These are phyloP conservation scores for Psammodynastes pulverulentus DNA, from an alignment of 2,113 vertebrate genomes.

Conservation along the genomic window DNA sequence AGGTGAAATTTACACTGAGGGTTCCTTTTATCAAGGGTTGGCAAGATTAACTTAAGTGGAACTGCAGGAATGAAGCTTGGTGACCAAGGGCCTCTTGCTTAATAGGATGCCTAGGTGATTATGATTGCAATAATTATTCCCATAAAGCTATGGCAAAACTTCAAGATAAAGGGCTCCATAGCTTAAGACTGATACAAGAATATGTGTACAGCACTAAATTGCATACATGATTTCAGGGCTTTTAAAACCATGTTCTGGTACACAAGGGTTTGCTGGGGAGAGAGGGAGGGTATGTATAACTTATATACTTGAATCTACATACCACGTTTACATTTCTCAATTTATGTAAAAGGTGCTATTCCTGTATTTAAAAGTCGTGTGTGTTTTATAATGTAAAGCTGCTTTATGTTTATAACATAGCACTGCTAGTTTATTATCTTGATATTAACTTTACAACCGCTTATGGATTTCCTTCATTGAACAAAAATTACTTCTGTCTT, in stretches of 20 bases:
- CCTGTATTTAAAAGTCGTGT: conserved; percentile 73
- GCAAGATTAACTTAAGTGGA: conserved; percentile 14
- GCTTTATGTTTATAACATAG: conserved; percentile 73
- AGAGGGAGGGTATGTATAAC: conserved; percentile 43
- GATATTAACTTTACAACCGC: conserved; percentile 67
- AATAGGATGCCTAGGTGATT: conserved; percentile 13
- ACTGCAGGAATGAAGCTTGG: not conserved
- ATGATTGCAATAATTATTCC: conserved; percentile 20
- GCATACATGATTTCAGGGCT: conserved; percentile 64
- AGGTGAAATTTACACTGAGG: not conserved
- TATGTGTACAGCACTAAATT: conserved; percentile 11
- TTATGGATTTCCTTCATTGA: conserved; percentile 52
- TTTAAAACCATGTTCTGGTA: conserved; percentile 62
- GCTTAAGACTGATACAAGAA: conserved; percentile 56
- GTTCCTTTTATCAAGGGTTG: conserved; percentile 14
- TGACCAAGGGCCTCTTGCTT: not conserved
- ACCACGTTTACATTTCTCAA: conserved; percentile 77
- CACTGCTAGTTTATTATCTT: conserved; percentile 76
- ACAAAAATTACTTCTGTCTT: conserved; percentile 38
- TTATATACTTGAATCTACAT: conserved; percentile 81
- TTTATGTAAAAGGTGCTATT: conserved; percentile 76
- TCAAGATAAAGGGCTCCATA: conserved; percentile 43
- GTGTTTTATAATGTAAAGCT: conserved; percentile 71
- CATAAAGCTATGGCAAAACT: conserved; percentile 32
- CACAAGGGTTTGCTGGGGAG: conserved; percentile 53